Evolutionary conservation across 2,888 invertebrate genomes (phyloP), one percentile per base, ranked within the genome.

Genomic region (Sicus ferrugineus): DNA sequence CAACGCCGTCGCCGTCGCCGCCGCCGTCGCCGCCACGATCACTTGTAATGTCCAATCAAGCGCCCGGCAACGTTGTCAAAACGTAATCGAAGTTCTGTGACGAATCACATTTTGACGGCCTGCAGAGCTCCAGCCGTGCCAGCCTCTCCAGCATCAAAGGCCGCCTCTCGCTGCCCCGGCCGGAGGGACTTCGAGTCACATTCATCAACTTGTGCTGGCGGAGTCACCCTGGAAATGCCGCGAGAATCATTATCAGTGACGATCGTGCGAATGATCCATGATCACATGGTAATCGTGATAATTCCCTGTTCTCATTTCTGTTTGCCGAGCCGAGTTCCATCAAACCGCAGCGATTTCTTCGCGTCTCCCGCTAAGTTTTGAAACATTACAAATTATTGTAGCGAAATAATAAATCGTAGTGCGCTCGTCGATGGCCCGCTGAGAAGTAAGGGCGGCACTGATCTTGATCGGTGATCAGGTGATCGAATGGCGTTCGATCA

Each of bases 41-140:
- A 71, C 73, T 70, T 73, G 73, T 73, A 70, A 72, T 70, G 70
- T 70, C 71, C 73, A 68, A 58, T 71, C 67, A 56, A 34, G 7
- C 31, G 28, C 58, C 42, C 54, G 26, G 54, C 31, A 58, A 21
- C 52, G 66, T 66, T 67, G 70, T 67, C 67, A 67, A 70, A 70
- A 67, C n/a, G 59, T 42, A 71, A 71, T 71, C 71, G 64, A 70
- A 62, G 59, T 67, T 70, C 74, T 75, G 75, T 75, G 74, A 75
- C 75, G 75, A 75, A 75, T 75, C 73, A 74, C 73, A 71, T 73
- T 73, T 70, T 70, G 67, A 72, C 70, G 72, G 73, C 63, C 56
- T 23, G 63, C 66, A 38, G 54, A 28, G n/a, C 23, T 14, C 3
- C 31, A 46, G 58, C 42, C 46, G 42, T 42, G 23, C 28, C 26